Evolutionary conservation across 2,888 invertebrate genomes (phyloP).

Genomic region (Colletes collaris): DNA sequence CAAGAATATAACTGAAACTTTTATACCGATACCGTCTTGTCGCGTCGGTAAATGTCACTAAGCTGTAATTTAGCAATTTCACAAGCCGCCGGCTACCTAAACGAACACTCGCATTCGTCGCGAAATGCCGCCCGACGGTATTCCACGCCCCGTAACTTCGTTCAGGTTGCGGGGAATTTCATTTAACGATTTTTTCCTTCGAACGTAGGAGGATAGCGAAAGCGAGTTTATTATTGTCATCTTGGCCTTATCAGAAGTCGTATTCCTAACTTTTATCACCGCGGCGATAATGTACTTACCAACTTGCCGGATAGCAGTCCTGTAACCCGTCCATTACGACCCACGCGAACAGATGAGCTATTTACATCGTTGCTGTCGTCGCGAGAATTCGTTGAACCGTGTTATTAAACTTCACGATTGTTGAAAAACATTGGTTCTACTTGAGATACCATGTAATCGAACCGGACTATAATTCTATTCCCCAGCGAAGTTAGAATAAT

Average conservation of each 20-base stretch:
- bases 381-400: no score
- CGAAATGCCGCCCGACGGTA: not conserved
- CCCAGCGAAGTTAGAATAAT: no score
- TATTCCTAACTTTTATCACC: conserved; percentile 7
- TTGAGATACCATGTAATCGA: no score
- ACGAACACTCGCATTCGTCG: conserved; percentile 12
- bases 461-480: no score
- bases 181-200: conserved; percentile 10
- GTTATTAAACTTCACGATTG: no score
- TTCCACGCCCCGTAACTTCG: not conserved
- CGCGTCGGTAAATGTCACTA: not conserved
- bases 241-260: conserved; percentile 6
- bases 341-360: no score
- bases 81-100: conserved; percentile 6
- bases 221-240: conserved; percentile 18
- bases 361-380: no score
- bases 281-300: not conserved
- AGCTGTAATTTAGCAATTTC: conserved; percentile 14
- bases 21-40: not conserved
- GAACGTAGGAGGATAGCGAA: conserved; percentile 5
- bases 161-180: conserved; percentile 1
- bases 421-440: no score
- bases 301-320: not conserved
- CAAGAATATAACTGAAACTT: not conserved
- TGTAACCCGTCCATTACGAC: not conserved